Evolutionary conservation across 2,888 invertebrate species (phyloP), one percentile per base, ranked within the genome.

Genomic region (Trichopoda pennipes): DNA sequence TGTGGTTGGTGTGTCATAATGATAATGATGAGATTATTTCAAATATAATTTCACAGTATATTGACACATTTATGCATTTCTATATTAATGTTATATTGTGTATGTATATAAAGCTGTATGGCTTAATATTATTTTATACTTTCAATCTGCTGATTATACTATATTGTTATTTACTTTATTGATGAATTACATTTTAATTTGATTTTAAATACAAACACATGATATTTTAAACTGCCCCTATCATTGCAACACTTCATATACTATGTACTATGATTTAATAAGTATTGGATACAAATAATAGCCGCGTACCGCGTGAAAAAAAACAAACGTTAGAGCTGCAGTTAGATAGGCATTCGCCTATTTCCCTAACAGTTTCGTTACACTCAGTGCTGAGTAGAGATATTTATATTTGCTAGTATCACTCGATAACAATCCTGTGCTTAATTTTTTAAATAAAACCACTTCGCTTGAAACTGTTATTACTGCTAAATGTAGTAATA

Each of bases 161-260:
- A 63, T 47, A 76, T 79, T 79, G 68, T 76, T 82, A 79, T 82
- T 82, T 82, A 75, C 79, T 79, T 82, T 82, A 82, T 82, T 82
- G 82, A 82, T 82, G 79, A 82, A 82, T 82, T 82, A 79, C 75
- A 82, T 72, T 82, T 82, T 82, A 82, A 82, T 82, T 72, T 79
- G 79, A 72, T 82, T 76, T 79, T 79, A 79, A 82, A 72, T 72
- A 63, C 66, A 72, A 79, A 78, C 64, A 78, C 63, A 63, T 49
- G 28, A 63, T 63, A 23, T 56, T 55, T 32, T n/a, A 60, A 53
- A 53, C 21, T 63, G 47, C 23, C 16, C 55, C 10, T 38, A 23
- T 49, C 12, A 28, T 17, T 44, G 32, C 16, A 55, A 38, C 38
- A 49, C 23, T 56, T 75, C 47, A 55, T 53, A 76, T 75, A 66